These are phyloP conservation scores for Trichechus manatus DNA, from an alignment of 2,113 vertebrate species.

Conservation along the genomic window DNA sequence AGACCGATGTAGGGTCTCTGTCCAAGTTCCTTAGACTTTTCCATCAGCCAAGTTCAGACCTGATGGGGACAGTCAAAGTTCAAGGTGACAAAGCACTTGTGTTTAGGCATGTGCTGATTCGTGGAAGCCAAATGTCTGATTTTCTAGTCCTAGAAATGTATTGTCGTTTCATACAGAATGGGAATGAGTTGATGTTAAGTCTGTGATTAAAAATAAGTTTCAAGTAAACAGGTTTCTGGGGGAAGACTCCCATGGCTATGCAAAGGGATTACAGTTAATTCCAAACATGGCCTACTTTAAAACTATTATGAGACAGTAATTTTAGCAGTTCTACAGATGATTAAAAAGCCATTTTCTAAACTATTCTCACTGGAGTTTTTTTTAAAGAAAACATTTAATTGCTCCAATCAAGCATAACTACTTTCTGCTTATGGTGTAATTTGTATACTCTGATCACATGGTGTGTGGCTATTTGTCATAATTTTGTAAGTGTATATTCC, in stretches of 20 bases:
- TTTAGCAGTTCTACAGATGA: conserved; percentile 92
- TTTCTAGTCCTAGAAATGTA: conserved; percentile 55
- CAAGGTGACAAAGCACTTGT: neutral
- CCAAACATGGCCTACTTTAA: conserved; percentile 91
- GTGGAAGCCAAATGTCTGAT: neutral
- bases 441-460: conserved; percentile 90
- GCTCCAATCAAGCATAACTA: conserved; percentile 95
- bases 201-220: conserved; percentile 85
- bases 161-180: conserved; percentile 36
- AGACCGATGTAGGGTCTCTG: neutral
- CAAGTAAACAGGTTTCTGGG: conserved; percentile 83
- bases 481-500: conserved; percentile 91
- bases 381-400: conserved; percentile 96
- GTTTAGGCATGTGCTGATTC: neutral
- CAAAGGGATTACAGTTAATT: conserved; percentile 83
- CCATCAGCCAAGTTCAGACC: neutral
- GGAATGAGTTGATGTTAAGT: conserved; percentile 51
- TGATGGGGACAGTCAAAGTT: too few relatives aligned
- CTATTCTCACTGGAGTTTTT: conserved; percentile 96
- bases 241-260: conserved; percentile 72
- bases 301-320: conserved; percentile 92
- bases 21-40: too few relatives aligned
- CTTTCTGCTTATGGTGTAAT: conserved; percentile 93
- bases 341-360: conserved; percentile 99
- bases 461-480: conserved; percentile 93